These are phyloP conservation scores for Protosalanx chinensis DNA, from an alignment of 2,797 vertebrate species.

Conservation along the genomic window DNA sequence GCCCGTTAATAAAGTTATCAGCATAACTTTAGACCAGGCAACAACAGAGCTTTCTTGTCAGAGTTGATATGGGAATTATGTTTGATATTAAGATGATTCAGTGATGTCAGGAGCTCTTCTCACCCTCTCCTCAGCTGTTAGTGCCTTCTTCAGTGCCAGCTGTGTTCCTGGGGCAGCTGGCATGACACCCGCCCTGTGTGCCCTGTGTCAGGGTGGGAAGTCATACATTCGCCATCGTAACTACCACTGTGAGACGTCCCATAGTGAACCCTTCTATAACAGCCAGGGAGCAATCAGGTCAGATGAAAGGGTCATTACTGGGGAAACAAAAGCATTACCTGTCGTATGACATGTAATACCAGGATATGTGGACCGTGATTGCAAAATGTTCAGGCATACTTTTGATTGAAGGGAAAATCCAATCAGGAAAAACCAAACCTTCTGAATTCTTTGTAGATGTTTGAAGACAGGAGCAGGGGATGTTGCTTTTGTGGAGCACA, in stretches of 20 bases:
- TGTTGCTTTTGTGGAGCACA: slow-evolving; percentile 87
- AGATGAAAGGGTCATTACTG: background rate
- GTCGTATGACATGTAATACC: background rate
- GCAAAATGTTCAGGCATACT: background rate
- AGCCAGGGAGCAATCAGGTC: slow-evolving; percentile 88
- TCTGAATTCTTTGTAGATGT: slow-evolving; percentile 69
- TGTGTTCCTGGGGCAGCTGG: slow-evolving; percentile 82
- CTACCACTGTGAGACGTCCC: slow-evolving; percentile 84
- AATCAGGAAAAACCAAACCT: background rate
- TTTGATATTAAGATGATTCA: background rate
- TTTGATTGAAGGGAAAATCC: background rate
- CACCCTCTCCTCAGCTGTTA: slow-evolving; percentile 67
- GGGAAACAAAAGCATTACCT: slow-evolving; percentile 45
- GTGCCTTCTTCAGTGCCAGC: slow-evolving; percentile 82
- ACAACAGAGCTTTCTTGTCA: background rate
- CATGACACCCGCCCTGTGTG: slow-evolving; percentile 74
- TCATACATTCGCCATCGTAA: slow-evolving; percentile 83
- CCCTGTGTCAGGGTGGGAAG: slow-evolving; percentile 81
- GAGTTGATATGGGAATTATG: background rate
- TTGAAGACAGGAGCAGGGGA: slow-evolving; percentile 80
- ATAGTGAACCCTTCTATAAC: slow-evolving; percentile 84
- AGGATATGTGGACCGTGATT: background rate
- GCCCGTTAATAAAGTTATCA: background rate
- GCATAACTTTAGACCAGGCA: background rate
- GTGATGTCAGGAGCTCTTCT: background rate